Evolutionary conservation across 2,888 invertebrate species (phyloP).

Genomic region (Hemistola chrysoprasaria): DNA sequence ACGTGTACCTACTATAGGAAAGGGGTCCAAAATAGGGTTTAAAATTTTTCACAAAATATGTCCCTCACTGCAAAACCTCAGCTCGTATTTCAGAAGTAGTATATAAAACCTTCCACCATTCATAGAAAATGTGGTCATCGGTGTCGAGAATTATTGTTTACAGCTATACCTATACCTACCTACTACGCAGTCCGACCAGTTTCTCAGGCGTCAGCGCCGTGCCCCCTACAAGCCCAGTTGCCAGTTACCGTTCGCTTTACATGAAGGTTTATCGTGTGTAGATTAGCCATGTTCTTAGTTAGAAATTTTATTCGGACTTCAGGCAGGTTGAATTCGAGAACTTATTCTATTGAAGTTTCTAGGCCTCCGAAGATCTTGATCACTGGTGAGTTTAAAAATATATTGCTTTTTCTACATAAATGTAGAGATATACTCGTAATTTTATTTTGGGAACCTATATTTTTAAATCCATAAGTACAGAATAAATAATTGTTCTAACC

Average conservation of each 20-base stretch:
- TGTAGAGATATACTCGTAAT: no score
- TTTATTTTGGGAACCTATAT: no score
- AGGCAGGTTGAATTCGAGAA: slow-evolving; percentile 47
- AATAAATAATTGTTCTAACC: no score
- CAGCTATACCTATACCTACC: slow-evolving; percentile 3
- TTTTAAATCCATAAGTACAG: no score
- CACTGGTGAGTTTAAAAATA: slow-evolving; percentile 69
- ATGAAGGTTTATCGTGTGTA: slow-evolving; percentile 53
- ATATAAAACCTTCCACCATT: no score
- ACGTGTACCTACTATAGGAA: no score
- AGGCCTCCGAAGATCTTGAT: slow-evolving; percentile 81
- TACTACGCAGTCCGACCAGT: slow-evolving; percentile 45
- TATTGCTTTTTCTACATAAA: not conserved
- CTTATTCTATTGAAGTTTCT: slow-evolving; percentile 43
- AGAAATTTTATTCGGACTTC: slow-evolving; percentile 51
- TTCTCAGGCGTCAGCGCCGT: slow-evolving; percentile 29
- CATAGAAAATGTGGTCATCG: slow-evolving; percentile 5
- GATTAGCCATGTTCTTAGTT: slow-evolving; percentile 37
- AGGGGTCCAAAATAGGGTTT: no score
- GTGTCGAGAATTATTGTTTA: slow-evolving; percentile 9
- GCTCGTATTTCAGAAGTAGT: no score
- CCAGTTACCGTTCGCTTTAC: slow-evolving; percentile 53
- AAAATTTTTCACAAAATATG: no score
- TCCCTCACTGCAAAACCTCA: no score
- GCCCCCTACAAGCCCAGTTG: slow-evolving; percentile 43